A percentile compares a stretch with the other conserved stretches of the same genome.
Conservation (phyloP, 2,888 invertebrate genomes). For the Caenorhabditis sp. region DNA sequence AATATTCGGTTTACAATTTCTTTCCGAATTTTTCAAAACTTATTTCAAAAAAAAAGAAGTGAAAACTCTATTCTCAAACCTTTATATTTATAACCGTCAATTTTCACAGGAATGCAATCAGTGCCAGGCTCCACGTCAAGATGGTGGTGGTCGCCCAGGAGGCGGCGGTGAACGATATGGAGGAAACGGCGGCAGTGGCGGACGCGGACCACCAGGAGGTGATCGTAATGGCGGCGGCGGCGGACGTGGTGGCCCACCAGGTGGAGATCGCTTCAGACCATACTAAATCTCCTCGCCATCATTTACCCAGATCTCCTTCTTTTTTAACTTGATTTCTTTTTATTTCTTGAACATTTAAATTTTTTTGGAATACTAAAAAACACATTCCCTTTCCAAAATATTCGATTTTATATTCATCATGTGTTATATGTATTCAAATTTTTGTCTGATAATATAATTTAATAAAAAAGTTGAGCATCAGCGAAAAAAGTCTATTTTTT, state of each 20-base stretch:
- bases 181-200: slow-evolving; percentile 18
- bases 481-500: background rate
- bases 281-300: slow-evolving; percentile 11
- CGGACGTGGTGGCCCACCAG: slow-evolving; percentile 23
- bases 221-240: slow-evolving; percentile 21
- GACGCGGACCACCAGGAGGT: slow-evolving; percentile 25
- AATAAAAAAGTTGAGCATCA: background rate
- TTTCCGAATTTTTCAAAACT: background rate
- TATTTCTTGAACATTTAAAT: no score
- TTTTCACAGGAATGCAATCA: slow-evolving; percentile 48
- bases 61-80: background rate
- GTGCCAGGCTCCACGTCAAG: slow-evolving; percentile 40
- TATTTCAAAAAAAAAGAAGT: background rate
- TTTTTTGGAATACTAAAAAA: no score
- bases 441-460: background rate
- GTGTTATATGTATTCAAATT: background rate
- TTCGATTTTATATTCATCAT: background rate
- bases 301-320: background rate
- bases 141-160: slow-evolving; percentile 33
- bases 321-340: no score
- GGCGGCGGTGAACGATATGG: slow-evolving; percentile 23
- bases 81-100: no score
- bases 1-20: no score
- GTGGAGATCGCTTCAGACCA: slow-evolving; percentile 37
- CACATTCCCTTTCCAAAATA: no score